Evolutionary conservation across 2,888 invertebrate species (phyloP).

Genomic region (Bellardia pandia): DNA sequence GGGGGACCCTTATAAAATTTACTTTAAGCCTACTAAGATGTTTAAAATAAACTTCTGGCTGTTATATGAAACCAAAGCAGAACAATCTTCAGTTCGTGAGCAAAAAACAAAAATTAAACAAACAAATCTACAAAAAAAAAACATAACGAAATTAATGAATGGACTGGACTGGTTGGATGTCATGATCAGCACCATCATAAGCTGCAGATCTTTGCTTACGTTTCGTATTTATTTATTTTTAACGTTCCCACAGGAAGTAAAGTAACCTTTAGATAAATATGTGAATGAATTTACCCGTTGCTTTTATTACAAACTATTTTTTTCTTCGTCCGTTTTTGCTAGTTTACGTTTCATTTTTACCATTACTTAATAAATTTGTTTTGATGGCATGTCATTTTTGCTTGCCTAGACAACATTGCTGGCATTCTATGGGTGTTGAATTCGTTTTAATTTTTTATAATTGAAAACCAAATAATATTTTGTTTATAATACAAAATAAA

Average conservation of each 20-base stretch:
- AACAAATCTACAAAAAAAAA: constrained; percentile 1
- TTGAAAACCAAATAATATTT: constrained; percentile 26
- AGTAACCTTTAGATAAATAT: constrained; percentile 42
- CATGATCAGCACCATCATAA: constrained; percentile 15
- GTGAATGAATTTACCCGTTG: constrained; percentile 19
- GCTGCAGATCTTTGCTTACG: constrained; percentile 17
- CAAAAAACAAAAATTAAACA: not conserved
- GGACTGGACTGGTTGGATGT: not conserved
- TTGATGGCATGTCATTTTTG: constrained; percentile 38
- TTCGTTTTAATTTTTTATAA: constrained; percentile 25
- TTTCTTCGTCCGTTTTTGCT: constrained; percentile 1
- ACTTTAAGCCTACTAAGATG: not conserved
- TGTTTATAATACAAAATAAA: constrained; percentile 43
- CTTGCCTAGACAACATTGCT: constrained; percentile 43
- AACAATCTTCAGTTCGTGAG: constrained; percentile 22
- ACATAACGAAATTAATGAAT: constrained; percentile 35
- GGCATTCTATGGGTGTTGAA: constrained; percentile 62
- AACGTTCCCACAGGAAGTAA: constrained; percentile 67
- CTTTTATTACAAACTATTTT: not conserved
- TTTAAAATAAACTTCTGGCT: not conserved
- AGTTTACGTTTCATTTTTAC: constrained; percentile 1
- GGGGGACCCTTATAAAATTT: not conserved
- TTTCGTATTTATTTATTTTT: constrained; percentile 23
- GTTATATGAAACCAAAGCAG: constrained; percentile 35
- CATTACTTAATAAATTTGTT: not conserved